Base-by-base conservation (phyloP, 2,113 vertebrate genomes). In the Indri indri region DNA sequence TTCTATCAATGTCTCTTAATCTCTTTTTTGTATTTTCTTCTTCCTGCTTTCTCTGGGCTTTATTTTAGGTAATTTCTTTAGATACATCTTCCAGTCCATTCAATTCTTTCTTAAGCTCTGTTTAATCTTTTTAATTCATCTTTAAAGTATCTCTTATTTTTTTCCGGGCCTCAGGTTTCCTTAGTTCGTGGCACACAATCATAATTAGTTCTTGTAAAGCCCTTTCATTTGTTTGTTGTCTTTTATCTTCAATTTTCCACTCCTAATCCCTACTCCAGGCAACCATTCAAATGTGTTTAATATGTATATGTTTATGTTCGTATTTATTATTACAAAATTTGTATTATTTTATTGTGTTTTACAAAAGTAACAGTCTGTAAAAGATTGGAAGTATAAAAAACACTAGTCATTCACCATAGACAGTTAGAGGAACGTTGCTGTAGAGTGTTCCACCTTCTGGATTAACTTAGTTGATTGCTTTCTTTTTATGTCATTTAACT, bases 251-350 rank as follows among this genome's bases (percentile, higher is more conserved):
- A 3, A 81, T 66, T 94, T 76, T 30, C 22, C 10, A 81, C 10
- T 92, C 5, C 8, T 87, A 6, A 80, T 92, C 23, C 22, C 42
- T 14, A 87, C 6, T 37, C 34, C 18, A 91, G 25, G 42, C 37
- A 70, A 70, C 34, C 12, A 66, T 80, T 87, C 61, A 71, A 20
- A 54, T 85, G 3, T 68, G 42, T 54, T 91, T 76, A 76, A 30
- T 85, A 71, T 71, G 8, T 79, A 16, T 93, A 40, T 77, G 10
- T 54, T 65, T 94, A 66, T 86, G 25, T 84, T 85, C 94, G 32
- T 57, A 42, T 90, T 27, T 89, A 70, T 90, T 96, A 42, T 63
- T 83, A 50, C 32, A 94, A 71, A 81, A 82, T 90, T 92, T 90
- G 14, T 73, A 42, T 88, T 74, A 47, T 76, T 77, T 82, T 74